These are phyloP conservation scores for Tethea ocularis DNA, from an alignment of 2,888 invertebrate species.

Conservation along the genomic window DNA sequence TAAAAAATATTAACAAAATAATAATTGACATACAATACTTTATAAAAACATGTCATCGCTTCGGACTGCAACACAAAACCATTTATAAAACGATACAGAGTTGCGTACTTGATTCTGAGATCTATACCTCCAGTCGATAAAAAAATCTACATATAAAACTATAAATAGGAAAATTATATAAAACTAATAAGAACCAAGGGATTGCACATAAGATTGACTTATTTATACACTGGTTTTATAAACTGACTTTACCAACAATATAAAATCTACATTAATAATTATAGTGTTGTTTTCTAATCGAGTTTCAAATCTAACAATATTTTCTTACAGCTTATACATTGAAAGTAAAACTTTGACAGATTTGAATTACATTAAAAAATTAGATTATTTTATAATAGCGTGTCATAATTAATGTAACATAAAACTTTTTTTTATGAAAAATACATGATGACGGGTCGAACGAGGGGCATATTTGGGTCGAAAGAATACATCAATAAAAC, in stretches of 20 bases:
- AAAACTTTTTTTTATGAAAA: not conserved
- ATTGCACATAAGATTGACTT: conserved; percentile 44
- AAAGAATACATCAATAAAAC: too few relatives aligned
- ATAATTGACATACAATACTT: not conserved
- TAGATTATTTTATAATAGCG: not conserved
- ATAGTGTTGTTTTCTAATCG: conserved; percentile 11
- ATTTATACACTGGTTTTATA: conserved; percentile 30
- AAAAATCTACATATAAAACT: conserved; percentile 26
- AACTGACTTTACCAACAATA: conserved; percentile 45
- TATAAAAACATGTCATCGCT: not conserved
- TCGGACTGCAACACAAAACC: not conserved
- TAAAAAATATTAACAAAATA: not conserved
- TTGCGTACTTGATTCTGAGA: conserved; percentile 30
- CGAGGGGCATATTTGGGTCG: too few relatives aligned
- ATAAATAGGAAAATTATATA: conserved; percentile 35
- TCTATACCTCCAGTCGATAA: conserved; percentile 36
- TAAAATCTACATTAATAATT: conserved; percentile 47
- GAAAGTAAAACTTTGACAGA: not conserved
- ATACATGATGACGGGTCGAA: too few relatives aligned
- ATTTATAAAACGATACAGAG: conserved; percentile 9
- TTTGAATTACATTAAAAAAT: not conserved
- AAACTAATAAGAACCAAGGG: conserved; percentile 37
- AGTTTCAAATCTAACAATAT: conserved; percentile 14
- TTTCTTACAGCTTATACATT: conserved; percentile 12
- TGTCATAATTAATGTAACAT: not conserved